Base-by-base conservation (phyloP, 2,113 vertebrate genomes). In the Excalfactoria chinensis region DNA sequence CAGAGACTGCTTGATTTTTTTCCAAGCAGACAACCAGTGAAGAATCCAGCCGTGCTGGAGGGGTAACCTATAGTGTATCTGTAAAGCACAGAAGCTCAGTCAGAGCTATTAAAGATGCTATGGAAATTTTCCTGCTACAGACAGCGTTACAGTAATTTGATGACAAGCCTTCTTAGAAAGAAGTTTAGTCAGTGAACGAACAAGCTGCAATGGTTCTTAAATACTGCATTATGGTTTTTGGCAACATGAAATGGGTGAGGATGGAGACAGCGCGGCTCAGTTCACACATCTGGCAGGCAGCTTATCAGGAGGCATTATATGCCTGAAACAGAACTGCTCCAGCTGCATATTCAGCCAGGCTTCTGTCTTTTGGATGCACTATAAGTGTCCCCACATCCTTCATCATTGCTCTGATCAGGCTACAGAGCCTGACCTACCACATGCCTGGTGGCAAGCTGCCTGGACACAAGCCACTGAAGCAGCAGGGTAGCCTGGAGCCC, bases 161-260 rank as follows among this genome's bases (percentile, higher is more conserved):
- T n/a, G 23, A 92, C 68, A 89, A 95, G 40, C 68, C 60, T 64
- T 76, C 84, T 90, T 85, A 92, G 64, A 77, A 91, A 77, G 84
- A 30, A 94, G 78, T 85, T 81, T 95, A 91, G 91, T 86, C 93
- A 74, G 83, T 68, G n/a, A 92, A 84, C 83, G 60, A 86, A 91
- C 84, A 94, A 1, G 13, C 90, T 77, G 56, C n/a, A 77, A 51
- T 69, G 41, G 51, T 83, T 88, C 63, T 91, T 71, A 85, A 93
- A 80, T 80, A 86, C 19, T 86, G 72, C 69, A 71, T 81, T 80
- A 88, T 3, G 60, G 32, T 63, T 94, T 93, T 84, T 72, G 91
- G 84, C 17, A 79, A 82, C 74, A 70, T 25, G 71, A 59, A 85
- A 84, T 7, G 28, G 44, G 6, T 30, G 34, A 86, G 77, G 77